A percentile compares a stretch with the other conserved stretches of the same genome.
Conservation (phyloP, 2,113 vertebrate species). For the Riparia riparia region DNA sequence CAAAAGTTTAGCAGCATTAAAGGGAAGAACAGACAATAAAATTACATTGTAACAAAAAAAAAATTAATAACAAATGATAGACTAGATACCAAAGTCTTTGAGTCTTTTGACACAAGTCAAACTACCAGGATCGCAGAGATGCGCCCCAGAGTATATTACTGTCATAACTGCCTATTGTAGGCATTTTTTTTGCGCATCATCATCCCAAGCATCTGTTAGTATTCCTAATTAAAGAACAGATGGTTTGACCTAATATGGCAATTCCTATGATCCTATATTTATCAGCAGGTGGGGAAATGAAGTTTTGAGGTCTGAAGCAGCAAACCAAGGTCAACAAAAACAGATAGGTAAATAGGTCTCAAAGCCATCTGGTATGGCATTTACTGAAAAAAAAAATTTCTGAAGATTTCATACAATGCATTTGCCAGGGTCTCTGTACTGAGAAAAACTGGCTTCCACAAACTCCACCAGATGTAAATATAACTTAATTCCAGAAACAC, state of each 20-base stretch:
- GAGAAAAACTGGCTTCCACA: not conserved
- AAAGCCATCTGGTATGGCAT: not conserved
- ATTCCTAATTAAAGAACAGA: conserved; percentile 43
- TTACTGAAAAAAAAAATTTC: not conserved
- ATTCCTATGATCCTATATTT: conserved; percentile 22
- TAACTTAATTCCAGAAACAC: not conserved
- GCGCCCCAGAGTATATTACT: not conserved
- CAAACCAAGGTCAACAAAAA: conserved; percentile 24
- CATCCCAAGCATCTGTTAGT: conserved; percentile 28
- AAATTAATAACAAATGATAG: not conserved
- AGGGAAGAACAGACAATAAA: not conserved
- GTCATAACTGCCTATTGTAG: not conserved
- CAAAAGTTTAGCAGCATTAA: not conserved
- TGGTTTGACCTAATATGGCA: conserved; percentile 2
- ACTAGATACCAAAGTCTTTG: not conserved
- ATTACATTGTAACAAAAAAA: not conserved
- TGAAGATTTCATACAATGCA: not conserved
- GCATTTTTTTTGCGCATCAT: not conserved
- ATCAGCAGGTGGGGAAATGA: conserved; percentile 48
- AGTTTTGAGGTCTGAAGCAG: conserved; percentile 24
- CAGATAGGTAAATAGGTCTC: not conserved
- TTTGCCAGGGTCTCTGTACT: not conserved
- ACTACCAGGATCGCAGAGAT: not conserved
- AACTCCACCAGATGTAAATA: not conserved
- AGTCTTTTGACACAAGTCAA: not conserved